Base-by-base conservation (phyloP, 2,113 vertebrate genomes). In the Lamprotornis superbus region DNA sequence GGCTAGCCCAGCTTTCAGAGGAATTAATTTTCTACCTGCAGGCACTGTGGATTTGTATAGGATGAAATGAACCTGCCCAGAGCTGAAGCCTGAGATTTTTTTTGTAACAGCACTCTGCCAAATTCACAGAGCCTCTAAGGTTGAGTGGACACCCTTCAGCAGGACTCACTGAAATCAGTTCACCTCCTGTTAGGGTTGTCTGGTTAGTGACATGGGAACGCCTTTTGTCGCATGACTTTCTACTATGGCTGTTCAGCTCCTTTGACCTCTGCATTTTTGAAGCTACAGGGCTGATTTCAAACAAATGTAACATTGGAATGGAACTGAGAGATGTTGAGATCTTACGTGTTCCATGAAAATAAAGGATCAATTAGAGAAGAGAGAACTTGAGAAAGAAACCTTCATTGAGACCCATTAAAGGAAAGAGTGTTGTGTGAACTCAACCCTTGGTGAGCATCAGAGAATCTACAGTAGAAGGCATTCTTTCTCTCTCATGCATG, bases 401-500 rank as follows among this genome's bases (percentile, higher is more conserved):
- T 70, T 83, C 30, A 69, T 15, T 56, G 39, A 88, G 23, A 30
- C 4, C 46, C 37, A 30, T 35, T 88, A 65, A 86, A 73, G 50
- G n/a, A 44, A 33, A 65, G 57, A 65, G 57, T 46, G 28, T 55
- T 86, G 37, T 76, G 28, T 65, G 59, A 88, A 25, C 39, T 82
- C 52, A 70, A 2, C 19, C 27, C 17, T 78, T 83, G 40, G 40
- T 75, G 49, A 53, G 42, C 27, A 39, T 59, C 67, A 80, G 75
- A 76, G 59, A 83, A 65, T 24, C 37, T 77, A 39, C 53, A 80
- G 46, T 13, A 55, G 64, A 94, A 90, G n/a, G 11, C 12, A 21
- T 42, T 60, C 3, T 75, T 21, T 68, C 5, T 30, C 30, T 44
- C 12, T 42, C 12, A 0, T 3, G 4, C 5, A 4, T 2, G 0